Evolutionary conservation across 1,140 invertebrate genomes (phyloP), one percentile per base, ranked within the genome.

Genomic region (Campodea augens): DNA sequence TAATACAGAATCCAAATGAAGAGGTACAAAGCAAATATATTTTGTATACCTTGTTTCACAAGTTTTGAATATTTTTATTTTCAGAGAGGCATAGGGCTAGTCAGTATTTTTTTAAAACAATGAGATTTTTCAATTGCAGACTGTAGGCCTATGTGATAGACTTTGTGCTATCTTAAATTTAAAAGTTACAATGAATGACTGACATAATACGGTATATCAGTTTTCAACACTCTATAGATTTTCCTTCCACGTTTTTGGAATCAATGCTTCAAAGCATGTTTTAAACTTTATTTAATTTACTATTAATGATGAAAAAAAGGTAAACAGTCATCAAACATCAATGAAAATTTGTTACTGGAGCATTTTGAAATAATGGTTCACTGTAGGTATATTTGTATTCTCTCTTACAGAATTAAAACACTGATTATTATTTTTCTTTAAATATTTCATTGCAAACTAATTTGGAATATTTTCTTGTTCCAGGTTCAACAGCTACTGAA

Each of bases 401-500:
- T 41, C 27, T 41, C 36, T 10, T 39, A 24, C 39, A 12, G 38
- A 38, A 24, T 42, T 4, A 32, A n/a, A n/a, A n/a, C n/a, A n/a
- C n/a, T n/a, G 37, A 36, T 22, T n/a, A 45, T 24, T 25, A 39
- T 37, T 41, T 29, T 41, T 29, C 24, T 38, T 44, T 38, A 41
- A 45, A 25, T 49, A 39, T 52, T 2, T 43, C 23, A 12, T 38
- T 42, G 43, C 48, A 24, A 47, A 22, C 44, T 49, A 44, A 51
- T 49, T 51, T 15, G 12, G 4, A 21, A 21, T 41, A 43, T 50
- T 46, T 51, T 46, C 57, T 47, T 51, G 55, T 72, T 73, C 25
- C 64, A 93, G 86, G 74, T 89, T 44, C 66, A 73, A 43, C 77
- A 80, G 55, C 68, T 92, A 32, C 63, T 93, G 4, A 85, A 85